Conservation (phyloP, 2,888 invertebrate species). For the Meliscaeva auricollis region DNA sequence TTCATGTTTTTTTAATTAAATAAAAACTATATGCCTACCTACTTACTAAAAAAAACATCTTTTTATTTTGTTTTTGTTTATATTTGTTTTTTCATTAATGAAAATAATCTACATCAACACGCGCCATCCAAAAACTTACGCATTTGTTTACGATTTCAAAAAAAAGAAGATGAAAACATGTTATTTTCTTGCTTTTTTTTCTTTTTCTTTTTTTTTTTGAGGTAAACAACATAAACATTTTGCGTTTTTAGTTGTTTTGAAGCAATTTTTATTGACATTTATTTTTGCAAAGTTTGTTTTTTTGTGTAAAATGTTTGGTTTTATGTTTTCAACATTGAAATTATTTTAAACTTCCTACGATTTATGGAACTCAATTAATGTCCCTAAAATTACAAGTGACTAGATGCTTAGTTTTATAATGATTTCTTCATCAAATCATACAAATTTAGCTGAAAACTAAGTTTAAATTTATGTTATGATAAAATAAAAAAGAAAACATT, state of each 20-base stretch:
- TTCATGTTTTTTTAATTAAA: too few relatives aligned
- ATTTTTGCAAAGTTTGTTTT: background rate
- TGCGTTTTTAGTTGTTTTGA: background rate
- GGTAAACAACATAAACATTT: slow-evolving; percentile 9
- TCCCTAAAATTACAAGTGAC: too few relatives aligned
- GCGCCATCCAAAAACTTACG: background rate
- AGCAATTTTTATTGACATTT: background rate
- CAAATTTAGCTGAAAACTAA: too few relatives aligned
- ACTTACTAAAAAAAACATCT: background rate
- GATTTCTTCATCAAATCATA: too few relatives aligned
- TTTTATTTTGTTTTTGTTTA: background rate
- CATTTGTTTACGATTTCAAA: slow-evolving; percentile 9
- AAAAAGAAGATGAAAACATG: slow-evolving; percentile 17
- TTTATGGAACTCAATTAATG: too few relatives aligned
- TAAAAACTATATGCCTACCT: too few relatives aligned
- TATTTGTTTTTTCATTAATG: background rate
- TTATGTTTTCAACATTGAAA: too few relatives aligned
- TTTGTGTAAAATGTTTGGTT: background rate
- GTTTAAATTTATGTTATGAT: too few relatives aligned
- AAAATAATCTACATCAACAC: background rate
- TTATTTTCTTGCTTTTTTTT: too few relatives aligned
- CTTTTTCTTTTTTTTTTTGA: background rate
- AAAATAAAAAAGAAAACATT: too few relatives aligned
- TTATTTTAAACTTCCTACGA: too few relatives aligned
- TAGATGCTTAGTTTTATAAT: too few relatives aligned